Percentiles rank a stretch among this genome's conserved stretches.
Evolutionary conservation across 2,888 invertebrate genomes (phyloP).

Genomic region (Mythimna lalbum): DNA sequence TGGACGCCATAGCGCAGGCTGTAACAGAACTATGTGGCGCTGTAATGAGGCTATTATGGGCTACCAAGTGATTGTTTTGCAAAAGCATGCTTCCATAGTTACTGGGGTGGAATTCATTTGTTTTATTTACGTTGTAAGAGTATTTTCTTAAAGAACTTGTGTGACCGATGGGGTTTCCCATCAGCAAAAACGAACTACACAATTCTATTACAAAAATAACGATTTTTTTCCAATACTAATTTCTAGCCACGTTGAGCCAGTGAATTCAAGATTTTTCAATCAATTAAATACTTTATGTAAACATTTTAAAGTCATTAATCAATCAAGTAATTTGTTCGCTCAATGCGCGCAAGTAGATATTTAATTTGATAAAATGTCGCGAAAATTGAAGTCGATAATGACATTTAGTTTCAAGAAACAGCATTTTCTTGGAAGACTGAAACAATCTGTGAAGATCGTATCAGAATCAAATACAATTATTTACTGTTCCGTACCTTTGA

Average conservation of each 20-base stretch:
- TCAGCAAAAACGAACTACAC: neutral
- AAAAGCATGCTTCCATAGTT: conserved; percentile 25
- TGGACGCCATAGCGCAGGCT: neutral
- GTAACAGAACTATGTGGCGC: neutral
- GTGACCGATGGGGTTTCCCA: neutral
- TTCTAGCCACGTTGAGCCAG: no score
- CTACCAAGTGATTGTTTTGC: neutral
- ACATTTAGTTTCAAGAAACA: neutral
- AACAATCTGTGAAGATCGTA: conserved; percentile 28
- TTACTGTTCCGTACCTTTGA: conserved; percentile 19
- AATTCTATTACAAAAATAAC: no score
- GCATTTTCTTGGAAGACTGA: conserved; percentile 1
- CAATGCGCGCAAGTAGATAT: no score
- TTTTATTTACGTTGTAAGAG: neutral
- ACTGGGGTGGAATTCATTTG: neutral
- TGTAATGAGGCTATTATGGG: conserved; percentile 8
- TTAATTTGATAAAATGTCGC: no score
- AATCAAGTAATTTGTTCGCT: no score
- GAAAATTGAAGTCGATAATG: no score
- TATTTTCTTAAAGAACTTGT: neutral
- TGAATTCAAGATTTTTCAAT: no score
- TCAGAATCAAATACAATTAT: conserved; percentile 34
- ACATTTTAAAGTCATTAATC: no score
- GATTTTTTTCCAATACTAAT: no score
- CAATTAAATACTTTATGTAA: no score